Conservation (phyloP, 92 coral and sea anemone species). For the Zoanthus solanderi region DNA sequence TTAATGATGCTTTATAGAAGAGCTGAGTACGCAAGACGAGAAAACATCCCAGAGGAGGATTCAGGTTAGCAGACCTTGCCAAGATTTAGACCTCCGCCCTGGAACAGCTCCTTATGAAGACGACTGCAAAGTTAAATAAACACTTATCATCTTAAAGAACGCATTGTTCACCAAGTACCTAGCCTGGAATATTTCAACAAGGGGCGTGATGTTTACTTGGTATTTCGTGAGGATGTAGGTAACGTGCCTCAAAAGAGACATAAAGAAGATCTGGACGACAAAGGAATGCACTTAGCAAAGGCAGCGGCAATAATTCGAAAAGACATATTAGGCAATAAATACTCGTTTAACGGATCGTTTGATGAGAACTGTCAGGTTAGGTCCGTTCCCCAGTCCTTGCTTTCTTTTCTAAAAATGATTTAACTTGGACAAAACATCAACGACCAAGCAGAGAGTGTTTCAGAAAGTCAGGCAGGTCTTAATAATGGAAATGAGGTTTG, state of each 20-base stretch:
- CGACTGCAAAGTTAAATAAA: too few species aligned
- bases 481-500: slow-evolving; percentile 25
- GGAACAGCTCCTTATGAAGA: too few species aligned
- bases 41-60: too few species aligned
- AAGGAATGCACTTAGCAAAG: slow-evolving; percentile 67
- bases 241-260: slow-evolving; percentile 46
- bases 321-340: slow-evolving; percentile 51
- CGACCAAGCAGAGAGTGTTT: slow-evolving; percentile 42
- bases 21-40: too few species aligned
- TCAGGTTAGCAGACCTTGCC: too few species aligned
- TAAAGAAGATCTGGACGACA: slow-evolving; percentile 57
- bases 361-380: slow-evolving; percentile 20
- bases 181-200: slow-evolving; percentile 30
- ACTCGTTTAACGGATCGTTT: slow-evolving; percentile 63
- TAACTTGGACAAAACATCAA: too few species aligned
- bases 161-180: neutral
- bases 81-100: too few species aligned
- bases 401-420: slow-evolving; percentile 17
- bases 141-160: neutral
- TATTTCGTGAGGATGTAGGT: slow-evolving; percentile 52
- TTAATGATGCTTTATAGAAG: too few species aligned
- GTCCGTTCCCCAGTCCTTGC: slow-evolving; percentile 56
- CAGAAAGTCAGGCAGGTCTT: slow-evolving; percentile 64
- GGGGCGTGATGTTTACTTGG: slow-evolving; percentile 59
- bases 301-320: slow-evolving; percentile 59